These are phyloP conservation scores for Calliopsis andreniformis DNA, from an alignment of 1,140 invertebrate genomes.

Conservation along the genomic window DNA sequence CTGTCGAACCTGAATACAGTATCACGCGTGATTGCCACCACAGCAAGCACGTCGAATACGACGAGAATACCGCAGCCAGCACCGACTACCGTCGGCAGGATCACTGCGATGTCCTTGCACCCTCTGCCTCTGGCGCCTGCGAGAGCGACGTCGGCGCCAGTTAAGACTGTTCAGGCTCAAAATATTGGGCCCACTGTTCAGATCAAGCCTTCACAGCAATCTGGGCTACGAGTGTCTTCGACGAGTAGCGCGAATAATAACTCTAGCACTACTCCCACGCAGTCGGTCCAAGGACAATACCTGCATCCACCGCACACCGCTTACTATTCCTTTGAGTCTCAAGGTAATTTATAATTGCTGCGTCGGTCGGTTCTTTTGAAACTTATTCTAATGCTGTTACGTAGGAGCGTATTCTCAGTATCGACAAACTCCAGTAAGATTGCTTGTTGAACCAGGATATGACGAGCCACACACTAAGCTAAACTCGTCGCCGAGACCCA, in stretches of 20 bases:
- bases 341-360: constrained; percentile 59
- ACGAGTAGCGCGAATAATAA: constrained; percentile 58
- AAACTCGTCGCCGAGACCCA: constrained; percentile 86
- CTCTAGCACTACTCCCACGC: constrained; percentile 58
- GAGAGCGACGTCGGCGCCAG: constrained; percentile 68
- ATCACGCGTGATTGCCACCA: constrained; percentile 75
- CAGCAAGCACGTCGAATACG: constrained; percentile 71
- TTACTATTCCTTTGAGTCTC: constrained; percentile 76
- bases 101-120: constrained; percentile 78
- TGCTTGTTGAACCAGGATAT: constrained; percentile 77
- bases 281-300: constrained; percentile 73
- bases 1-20: constrained; percentile 74
- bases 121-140: constrained; percentile 74
- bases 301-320: constrained; percentile 73
- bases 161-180: constrained; percentile 65
- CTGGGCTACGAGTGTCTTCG: constrained; percentile 65
- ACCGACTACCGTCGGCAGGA: constrained; percentile 73
- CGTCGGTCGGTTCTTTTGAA: not conserved
- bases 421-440: constrained; percentile 75
- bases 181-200: constrained; percentile 72
- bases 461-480: constrained; percentile 81
- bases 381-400: constrained; percentile 3
- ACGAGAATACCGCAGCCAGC: constrained; percentile 72
- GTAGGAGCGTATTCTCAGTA: constrained; percentile 76
- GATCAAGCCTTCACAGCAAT: constrained; percentile 69